Percentiles rank a stretch among this genome's conserved stretches.
Evolutionary conservation across 2,113 vertebrate species (phyloP).

Genomic region (Fukomys damarensis): DNA sequence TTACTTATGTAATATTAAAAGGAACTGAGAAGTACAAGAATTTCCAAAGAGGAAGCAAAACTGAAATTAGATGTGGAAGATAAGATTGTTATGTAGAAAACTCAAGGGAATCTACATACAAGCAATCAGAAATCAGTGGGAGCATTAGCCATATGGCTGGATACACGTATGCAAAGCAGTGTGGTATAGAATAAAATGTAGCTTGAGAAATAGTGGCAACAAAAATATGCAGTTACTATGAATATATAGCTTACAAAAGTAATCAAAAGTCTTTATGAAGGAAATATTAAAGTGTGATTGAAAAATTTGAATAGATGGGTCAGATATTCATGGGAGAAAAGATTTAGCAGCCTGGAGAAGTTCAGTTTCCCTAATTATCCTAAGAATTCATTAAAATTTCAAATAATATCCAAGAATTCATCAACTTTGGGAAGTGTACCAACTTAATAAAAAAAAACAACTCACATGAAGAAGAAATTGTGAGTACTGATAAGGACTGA

Average conservation of each 20-base stretch:
- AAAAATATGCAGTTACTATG: neutral
- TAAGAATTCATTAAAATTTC: neutral
- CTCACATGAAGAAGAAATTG: neutral
- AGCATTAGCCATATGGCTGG: neutral
- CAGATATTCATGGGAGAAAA: neutral
- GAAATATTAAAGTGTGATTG: neutral
- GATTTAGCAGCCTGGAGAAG: neutral
- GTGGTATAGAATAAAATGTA: neutral
- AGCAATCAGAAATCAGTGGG: neutral
- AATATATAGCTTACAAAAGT: neutral
- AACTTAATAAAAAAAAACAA: neutral
- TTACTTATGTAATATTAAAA: neutral
- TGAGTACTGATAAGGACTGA: neutral
- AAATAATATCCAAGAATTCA: neutral
- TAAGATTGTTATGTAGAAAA: neutral
- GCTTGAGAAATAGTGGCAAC: neutral
- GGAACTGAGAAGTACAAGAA: neutral
- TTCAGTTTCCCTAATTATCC: neutral
- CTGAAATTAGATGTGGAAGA: neutral
- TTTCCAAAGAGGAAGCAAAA: constrained; percentile 12
- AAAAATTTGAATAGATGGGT: neutral
- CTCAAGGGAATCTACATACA: neutral
- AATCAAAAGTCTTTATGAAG: neutral
- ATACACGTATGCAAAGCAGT: neutral
- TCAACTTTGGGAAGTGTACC: neutral